These are phyloP conservation scores for Rissa tridactyla DNA, from an alignment of 2,113 vertebrate genomes.

Conservation along the genomic window DNA sequence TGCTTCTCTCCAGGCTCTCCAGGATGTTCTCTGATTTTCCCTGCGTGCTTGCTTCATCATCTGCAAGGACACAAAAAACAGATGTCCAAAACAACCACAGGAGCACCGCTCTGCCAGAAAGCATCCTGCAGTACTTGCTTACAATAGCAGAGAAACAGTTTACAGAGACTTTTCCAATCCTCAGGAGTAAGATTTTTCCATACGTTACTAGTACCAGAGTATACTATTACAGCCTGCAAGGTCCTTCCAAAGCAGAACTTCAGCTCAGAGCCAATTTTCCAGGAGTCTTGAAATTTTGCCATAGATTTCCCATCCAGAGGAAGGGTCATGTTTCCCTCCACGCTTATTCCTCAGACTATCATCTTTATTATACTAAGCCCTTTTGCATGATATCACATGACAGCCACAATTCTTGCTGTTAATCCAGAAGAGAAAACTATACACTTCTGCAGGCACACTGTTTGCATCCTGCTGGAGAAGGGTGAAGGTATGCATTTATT, in stretches of 20 bases:
- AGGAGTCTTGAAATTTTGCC: conserved; percentile 59
- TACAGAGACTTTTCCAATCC: conserved; percentile 30
- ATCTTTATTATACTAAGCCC: background rate
- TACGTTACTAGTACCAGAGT: background rate
- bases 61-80: conserved; percentile 79
- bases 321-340: background rate
- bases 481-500: background rate
- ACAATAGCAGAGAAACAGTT: conserved; percentile 20
- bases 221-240: background rate
- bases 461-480: background rate
- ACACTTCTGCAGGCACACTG: background rate
- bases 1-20: conserved; percentile 90
- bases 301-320: conserved; percentile 26
- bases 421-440: background rate
- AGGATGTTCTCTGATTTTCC: conserved; percentile 89
- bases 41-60: conserved; percentile 86
- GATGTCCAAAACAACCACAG: conserved; percentile 54
- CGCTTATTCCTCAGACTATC: conserved; percentile 21
- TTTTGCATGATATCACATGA: background rate
- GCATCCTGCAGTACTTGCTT: background rate
- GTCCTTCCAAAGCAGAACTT: conserved; percentile 24
- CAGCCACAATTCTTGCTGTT: background rate
- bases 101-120: background rate
- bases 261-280: conserved; percentile 49
- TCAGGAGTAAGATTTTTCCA: conserved; percentile 31